These are phyloP conservation scores for Philypnodon macrostomus DNA, from an alignment of 2,797 vertebrate species.

Conservation along the genomic window DNA sequence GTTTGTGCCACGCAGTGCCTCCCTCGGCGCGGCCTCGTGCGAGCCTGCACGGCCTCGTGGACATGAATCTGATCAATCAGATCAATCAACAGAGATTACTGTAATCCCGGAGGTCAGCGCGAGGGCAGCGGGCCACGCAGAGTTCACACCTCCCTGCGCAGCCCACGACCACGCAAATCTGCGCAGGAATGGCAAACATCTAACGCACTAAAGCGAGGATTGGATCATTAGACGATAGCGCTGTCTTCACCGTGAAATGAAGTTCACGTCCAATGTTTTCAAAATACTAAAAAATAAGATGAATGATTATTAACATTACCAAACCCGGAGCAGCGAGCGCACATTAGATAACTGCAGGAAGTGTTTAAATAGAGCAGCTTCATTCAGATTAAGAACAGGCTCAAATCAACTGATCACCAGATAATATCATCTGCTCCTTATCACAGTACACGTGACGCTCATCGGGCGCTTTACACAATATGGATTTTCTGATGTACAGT, in stretches of 20 bases:
- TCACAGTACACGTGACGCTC: background rate
- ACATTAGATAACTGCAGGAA: background rate
- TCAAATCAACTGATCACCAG: background rate
- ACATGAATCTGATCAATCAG: slow-evolving; percentile 71
- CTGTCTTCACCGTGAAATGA: background rate
- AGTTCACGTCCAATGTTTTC: too few relatives aligned
- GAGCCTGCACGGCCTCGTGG: slow-evolving; percentile 45
- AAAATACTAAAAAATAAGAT: too few relatives aligned
- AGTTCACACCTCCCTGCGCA: slow-evolving; percentile 55
- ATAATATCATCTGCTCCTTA: background rate
- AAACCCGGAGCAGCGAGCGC: background rate
- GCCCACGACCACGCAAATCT: slow-evolving; percentile 35
- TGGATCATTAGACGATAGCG: slow-evolving; percentile 1
- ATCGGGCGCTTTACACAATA: background rate
- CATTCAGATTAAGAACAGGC: background rate
- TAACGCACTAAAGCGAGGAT: background rate
- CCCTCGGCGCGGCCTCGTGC: slow-evolving; percentile 10
- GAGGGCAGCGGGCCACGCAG: slow-evolving; percentile 61
- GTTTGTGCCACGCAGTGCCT: slow-evolving; percentile 32
- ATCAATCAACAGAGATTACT: slow-evolving; percentile 73
- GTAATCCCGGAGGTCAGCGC: slow-evolving; percentile 62
- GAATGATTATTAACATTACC: too few relatives aligned
- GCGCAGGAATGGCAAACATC: slow-evolving; percentile 39
- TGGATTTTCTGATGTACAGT: background rate
- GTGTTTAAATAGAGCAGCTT: background rate